Evolutionary conservation across 2,797 vertebrate species (phyloP), one percentile per base, ranked within the genome.

Genomic region (Acanthurus leucopareius): DNA sequence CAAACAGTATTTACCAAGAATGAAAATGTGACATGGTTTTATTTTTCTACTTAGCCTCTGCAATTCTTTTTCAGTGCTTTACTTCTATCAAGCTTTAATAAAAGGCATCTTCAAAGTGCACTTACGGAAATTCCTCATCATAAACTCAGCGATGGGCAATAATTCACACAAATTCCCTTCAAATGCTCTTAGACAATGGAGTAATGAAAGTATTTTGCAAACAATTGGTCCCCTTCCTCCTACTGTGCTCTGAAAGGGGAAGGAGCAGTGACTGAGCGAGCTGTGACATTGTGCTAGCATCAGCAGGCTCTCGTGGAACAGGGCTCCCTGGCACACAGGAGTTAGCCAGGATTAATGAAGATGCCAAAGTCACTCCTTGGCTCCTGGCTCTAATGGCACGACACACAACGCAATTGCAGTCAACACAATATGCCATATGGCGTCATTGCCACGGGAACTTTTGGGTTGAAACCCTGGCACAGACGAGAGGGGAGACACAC

Each of bases 271-370:
- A 91, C 89, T 70, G 87, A 93, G 90, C 79, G 89, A 91, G 82
- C 82, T 70, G 82, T 89, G 90, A 89, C 87, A 88, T 89, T 90
- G 85, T 93, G 88, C 91, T 86, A 84, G 88, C 88, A 84, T 93
- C 92, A 93, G 92, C 92, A 91, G 82, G 73, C 82, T 77, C 74
- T 84, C 16, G 44, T 75, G 77, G 70, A 83, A 83, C 62, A 17
- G 73, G 71, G 73, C 77, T 90, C 79, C 61, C 69, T 75, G 80
- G 90, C 82, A 88, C 88, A 80, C 80, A 77, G 89, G 92, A 90
- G 91, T 93, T 90, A 93, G 91, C 68, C 77, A 73, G 91, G 91
- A 93, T 93, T 95, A 95, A 95, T 95, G 95, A 93, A 95, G 93
- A 94, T 91, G 93, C 91, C 90, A 91, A 73, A 90, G 89, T 88